Evolutionary conservation across 2,113 vertebrate genomes (phyloP).

Genomic region (Pseudorectes ferrugineus): DNA sequence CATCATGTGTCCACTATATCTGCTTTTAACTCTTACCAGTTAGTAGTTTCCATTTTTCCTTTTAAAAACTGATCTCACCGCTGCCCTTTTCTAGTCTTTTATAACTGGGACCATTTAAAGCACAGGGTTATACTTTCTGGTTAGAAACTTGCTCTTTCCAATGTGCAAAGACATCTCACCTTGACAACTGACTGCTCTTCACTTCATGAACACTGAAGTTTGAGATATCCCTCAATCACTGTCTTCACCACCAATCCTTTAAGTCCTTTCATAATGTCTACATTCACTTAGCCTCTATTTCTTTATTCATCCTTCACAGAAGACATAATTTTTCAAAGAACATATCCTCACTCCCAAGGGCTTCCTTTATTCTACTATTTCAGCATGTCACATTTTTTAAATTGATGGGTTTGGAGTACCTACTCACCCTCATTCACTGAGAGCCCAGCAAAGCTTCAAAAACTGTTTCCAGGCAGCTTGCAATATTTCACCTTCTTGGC

Average conservation of each 20-base stretch:
- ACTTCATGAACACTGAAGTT: neutral
- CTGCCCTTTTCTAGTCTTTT: neutral
- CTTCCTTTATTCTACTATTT: neutral
- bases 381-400: neutral
- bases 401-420: neutral
- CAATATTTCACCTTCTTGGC: neutral
- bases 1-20: fast-evolving
- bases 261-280: neutral
- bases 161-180: neutral
- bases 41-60: neutral
- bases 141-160: neutral
- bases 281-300: neutral
- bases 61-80: neutral
- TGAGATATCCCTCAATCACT: neutral
- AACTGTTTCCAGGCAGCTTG: neutral
- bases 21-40: neutral
- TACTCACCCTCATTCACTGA: neutral
- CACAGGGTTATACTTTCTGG: neutral
- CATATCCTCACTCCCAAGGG: neutral
- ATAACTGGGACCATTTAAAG: neutral
- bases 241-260: neutral
- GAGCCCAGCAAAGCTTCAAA: neutral
- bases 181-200: neutral
- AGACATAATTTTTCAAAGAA: neutral
- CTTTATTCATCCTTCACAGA: neutral